Percentiles rank a stretch among this genome's conserved stretches.
These are phyloP conservation scores for Xiphophorus couchianus DNA, from an alignment of 2,113 vertebrate genomes.

Conservation along the genomic window DNA sequence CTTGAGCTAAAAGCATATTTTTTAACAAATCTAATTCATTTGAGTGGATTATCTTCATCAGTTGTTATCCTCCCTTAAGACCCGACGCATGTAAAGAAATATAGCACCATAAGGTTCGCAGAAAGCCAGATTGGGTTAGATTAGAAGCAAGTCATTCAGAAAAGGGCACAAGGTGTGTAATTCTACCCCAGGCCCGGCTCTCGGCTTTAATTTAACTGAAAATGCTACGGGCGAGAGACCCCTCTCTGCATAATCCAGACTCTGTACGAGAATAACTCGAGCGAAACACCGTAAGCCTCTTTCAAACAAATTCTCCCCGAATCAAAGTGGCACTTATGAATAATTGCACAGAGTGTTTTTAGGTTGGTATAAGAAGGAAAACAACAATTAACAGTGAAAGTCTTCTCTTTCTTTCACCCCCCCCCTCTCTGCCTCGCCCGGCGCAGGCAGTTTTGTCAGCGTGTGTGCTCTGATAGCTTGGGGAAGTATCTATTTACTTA, in stretches of 20 bases:
- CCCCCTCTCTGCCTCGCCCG: slow-evolving; percentile 6
- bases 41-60: slow-evolving; percentile 75
- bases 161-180: slow-evolving; percentile 73
- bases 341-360: slow-evolving; percentile 80
- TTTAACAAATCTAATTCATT: slow-evolving; percentile 70
- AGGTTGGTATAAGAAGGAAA: slow-evolving; percentile 78
- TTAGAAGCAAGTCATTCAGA: slow-evolving; percentile 73
- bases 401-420: slow-evolving; percentile 48
- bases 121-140: slow-evolving; percentile 76
- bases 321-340: slow-evolving; percentile 83
- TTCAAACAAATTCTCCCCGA: slow-evolving; percentile 77
- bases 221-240: slow-evolving; percentile 56
- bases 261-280: slow-evolving; percentile 66
- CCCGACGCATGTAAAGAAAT: slow-evolving; percentile 76
- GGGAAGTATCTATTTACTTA: slow-evolving; percentile 87
- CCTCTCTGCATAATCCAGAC: slow-evolving; percentile 50
- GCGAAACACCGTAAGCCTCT: slow-evolving; percentile 78
- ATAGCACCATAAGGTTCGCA: slow-evolving; percentile 71
- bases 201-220: slow-evolving; percentile 70
- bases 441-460: slow-evolving; percentile 53
- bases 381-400: slow-evolving; percentile 82
- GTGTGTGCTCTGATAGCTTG: slow-evolving; percentile 75
- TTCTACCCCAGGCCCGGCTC: slow-evolving; percentile 58
- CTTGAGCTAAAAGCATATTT: slow-evolving; percentile 44
- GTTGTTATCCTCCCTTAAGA: slow-evolving; percentile 69